Conservation (phyloP, 2,888 invertebrate species). For the Pecten maximus region DNA sequence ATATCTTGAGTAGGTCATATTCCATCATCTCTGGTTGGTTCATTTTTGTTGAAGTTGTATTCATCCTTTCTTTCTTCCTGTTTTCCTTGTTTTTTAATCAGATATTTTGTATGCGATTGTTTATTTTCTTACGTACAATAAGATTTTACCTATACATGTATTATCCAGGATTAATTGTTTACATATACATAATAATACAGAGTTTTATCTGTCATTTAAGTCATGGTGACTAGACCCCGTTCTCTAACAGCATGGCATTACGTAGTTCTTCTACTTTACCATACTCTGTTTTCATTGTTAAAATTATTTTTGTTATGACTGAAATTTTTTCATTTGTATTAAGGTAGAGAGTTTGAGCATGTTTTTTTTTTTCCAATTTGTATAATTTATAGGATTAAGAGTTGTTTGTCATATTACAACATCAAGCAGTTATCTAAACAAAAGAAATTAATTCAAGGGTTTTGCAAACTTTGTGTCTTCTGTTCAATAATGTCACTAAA, state of each 20-base stretch:
- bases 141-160: not conserved
- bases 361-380: no score
- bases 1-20: conserved; percentile 68
- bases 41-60: conserved; percentile 36
- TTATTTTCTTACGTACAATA: conserved; percentile 27
- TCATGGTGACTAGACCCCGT: not conserved
- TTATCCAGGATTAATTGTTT: conserved; percentile 5
- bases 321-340: no score
- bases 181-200: not conserved
- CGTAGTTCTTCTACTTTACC: not conserved
- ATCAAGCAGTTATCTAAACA: no score
- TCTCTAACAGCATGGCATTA: not conserved
- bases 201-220: not conserved
- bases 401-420: no score
- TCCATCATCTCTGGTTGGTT: conserved; percentile 50
- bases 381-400: no score
- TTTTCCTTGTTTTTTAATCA: conserved; percentile 31
- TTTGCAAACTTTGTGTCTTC: no score
- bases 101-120: not conserved
- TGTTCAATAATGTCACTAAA: no score
- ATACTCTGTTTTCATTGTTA: no score
- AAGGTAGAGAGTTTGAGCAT: no score
- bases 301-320: no score
- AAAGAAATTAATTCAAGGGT: no score
- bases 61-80: conserved; percentile 30